Evolutionary conservation across 1,140 invertebrate species (phyloP).

Genomic region (Thaumatotibia leucotreta): DNA sequence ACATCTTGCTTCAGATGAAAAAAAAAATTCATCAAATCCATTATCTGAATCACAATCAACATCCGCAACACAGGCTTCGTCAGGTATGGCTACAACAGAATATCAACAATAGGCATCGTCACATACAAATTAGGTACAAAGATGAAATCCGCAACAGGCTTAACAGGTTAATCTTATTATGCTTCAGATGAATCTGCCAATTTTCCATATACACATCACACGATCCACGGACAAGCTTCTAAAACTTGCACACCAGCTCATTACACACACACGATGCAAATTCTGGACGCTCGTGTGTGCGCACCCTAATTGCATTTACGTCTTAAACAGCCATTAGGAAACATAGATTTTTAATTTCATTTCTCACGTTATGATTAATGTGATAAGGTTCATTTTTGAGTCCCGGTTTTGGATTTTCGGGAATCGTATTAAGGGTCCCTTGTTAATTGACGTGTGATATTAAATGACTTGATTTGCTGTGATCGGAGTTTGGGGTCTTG

Average conservation of each 20-base stretch:
- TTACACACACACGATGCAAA: constrained; percentile 3
- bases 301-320: constrained; percentile 9
- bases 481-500: not conserved
- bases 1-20: too few relatives aligned
- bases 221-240: not conserved
- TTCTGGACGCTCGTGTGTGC: constrained; percentile 1
- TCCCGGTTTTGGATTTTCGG: not conserved
- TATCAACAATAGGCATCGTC: too few relatives aligned
- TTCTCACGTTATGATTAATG: not conserved
- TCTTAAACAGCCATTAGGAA: constrained; percentile 12
- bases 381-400: not conserved
- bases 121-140: too few relatives aligned
- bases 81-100: too few relatives aligned
- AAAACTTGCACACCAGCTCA: constrained; percentile 4
- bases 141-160: too few relatives aligned
- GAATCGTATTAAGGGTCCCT: not conserved
- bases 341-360: not conserved
- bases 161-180: too few relatives aligned
- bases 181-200: not conserved
- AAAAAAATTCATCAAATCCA: too few relatives aligned
- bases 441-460: constrained; percentile 2
- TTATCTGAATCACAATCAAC: too few relatives aligned
- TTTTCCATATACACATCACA: not conserved
- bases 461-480: not conserved
- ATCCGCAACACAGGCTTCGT: too few relatives aligned